Percentiles rank a stretch among this genome's conserved stretches.
Conservation (phyloP, 2,113 vertebrate species). For the Tragelaphus imberbis region DNA sequence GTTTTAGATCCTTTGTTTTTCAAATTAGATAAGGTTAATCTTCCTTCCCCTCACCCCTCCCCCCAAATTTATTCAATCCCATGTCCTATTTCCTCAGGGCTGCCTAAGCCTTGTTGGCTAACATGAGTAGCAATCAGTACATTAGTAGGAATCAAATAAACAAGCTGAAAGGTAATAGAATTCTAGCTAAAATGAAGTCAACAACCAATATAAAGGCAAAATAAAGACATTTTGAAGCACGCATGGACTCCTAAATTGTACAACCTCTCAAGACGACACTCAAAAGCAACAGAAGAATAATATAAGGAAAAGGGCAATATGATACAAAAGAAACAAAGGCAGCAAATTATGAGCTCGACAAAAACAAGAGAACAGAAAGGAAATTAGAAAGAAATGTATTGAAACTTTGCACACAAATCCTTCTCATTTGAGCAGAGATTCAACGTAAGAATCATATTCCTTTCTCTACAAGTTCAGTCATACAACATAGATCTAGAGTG, state of each 20-base stretch:
- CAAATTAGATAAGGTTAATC: neutral
- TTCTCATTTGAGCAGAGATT: neutral
- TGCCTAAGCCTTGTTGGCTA: neutral
- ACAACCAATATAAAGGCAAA: neutral
- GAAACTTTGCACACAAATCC: neutral
- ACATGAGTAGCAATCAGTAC: neutral
- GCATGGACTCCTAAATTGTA: neutral
- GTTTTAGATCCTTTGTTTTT: neutral
- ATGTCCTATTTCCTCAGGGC: neutral
- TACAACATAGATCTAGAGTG: neutral
- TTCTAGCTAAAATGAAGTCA: neutral
- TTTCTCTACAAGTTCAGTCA: neutral
- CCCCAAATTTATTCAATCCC: neutral
- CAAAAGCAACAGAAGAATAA: neutral
- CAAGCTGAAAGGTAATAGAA: constrained; percentile 24
- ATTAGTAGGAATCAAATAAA: constrained; percentile 25
- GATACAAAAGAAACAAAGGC: neutral
- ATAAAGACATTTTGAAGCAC: neutral
- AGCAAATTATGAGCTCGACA: neutral
- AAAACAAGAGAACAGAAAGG: neutral
- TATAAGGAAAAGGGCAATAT: neutral
- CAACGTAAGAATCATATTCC: neutral
- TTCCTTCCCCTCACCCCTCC: neutral
- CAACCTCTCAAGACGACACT: neutral
- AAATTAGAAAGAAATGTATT: neutral